These are phyloP conservation scores for Cheiracanthium punctorium DNA, from an alignment of 2,888 invertebrate genomes.

Conservation along the genomic window DNA sequence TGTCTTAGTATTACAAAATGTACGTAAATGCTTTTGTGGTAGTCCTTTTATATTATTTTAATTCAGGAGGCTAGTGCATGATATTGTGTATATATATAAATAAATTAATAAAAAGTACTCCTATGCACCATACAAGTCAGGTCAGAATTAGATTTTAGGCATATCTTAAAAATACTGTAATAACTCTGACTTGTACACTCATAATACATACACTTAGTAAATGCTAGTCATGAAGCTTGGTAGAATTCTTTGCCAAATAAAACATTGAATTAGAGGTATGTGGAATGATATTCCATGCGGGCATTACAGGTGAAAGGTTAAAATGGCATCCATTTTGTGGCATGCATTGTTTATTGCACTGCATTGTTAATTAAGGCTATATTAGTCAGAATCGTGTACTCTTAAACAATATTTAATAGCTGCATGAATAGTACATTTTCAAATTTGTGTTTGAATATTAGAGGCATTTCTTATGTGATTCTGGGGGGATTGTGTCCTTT, in stretches of 20 bases:
- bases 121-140: conserved; percentile 50
- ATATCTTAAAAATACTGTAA: conserved; percentile 5
- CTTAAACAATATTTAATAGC: too few relatives aligned
- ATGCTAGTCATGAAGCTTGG: conserved; percentile 48
- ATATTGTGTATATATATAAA: conserved; percentile 57
- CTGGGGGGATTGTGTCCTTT: too few relatives aligned
- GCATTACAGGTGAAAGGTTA: neutral
- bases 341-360: neutral
- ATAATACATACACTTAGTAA: conserved; percentile 24
- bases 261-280: neutral
- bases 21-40: conserved; percentile 29
- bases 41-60: conserved; percentile 48
- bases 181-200: conserved; percentile 23
- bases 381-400: too few relatives aligned
- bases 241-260: conserved; percentile 37
- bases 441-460: too few relatives aligned
- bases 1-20: conserved; percentile 37
- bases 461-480: too few relatives aligned
- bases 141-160: conserved; percentile 37
- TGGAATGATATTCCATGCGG: neutral
- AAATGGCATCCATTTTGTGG: neutral
- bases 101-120: too few relatives aligned
- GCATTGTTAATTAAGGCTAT: too few relatives aligned
- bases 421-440: too few relatives aligned
- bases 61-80: conserved; percentile 40